Evolutionary conservation across 2,888 invertebrate genomes (phyloP).

Genomic region (Drosophila flavopinicola): DNA sequence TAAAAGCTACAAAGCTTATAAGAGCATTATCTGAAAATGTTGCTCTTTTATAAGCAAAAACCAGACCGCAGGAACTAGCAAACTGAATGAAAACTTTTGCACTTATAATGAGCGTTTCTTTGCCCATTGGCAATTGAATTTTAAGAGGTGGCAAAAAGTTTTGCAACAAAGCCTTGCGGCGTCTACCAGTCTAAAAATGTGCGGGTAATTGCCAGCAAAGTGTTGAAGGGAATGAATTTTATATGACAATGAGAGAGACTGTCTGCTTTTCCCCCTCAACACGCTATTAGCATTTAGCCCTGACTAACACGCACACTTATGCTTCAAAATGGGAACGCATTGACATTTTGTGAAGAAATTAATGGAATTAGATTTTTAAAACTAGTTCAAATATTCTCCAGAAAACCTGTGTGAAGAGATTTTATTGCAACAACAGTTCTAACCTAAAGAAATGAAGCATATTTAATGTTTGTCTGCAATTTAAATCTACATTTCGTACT

Average conservation of each 20-base stretch:
- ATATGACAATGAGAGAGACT: conserved; percentile 20
- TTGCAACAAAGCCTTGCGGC: conserved; percentile 13
- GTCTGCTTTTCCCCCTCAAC: not conserved
- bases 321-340: too few species aligned
- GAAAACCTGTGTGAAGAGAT: too few species aligned
- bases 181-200: conserved; percentile 5
- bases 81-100: conserved; percentile 27
- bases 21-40: conserved; percentile 8
- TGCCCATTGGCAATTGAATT: conserved; percentile 25
- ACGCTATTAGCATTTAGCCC: not conserved
- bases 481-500: too few species aligned
- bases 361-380: too few species aligned
- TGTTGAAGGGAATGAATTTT: conserved; percentile 9
- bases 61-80: not conserved
- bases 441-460: too few species aligned
- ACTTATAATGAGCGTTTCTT: conserved; percentile 32
- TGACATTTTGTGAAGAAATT: too few species aligned
- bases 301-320: too few species aligned
- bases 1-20: not conserved
- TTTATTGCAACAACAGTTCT: too few species aligned
- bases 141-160: conserved; percentile 34
- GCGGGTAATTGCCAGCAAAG: conserved; percentile 2
- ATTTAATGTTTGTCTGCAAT: too few species aligned
- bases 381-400: too few species aligned
- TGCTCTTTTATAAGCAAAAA: not conserved